These are phyloP conservation scores for Mythimna ferrago DNA, from an alignment of 2,888 invertebrate species.

Conservation along the genomic window DNA sequence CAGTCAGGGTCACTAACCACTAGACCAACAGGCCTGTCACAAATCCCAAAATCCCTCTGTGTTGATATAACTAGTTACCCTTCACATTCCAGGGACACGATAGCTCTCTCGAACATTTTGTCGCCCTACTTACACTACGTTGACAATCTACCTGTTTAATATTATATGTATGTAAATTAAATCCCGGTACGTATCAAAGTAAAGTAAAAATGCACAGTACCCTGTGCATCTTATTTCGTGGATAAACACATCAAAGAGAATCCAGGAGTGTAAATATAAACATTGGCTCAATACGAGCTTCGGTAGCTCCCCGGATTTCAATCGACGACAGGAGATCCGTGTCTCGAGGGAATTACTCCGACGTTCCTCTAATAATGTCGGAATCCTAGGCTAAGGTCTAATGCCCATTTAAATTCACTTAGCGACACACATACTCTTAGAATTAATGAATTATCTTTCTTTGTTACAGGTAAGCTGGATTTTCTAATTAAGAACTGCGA, in stretches of 20 bases:
- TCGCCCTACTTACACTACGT: background rate
- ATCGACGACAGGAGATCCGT: slow-evolving; percentile 51
- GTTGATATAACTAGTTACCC: too few relatives aligned
- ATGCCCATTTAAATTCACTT: slow-evolving; percentile 36
- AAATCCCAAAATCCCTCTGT: too few relatives aligned
- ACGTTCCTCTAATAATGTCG: slow-evolving; percentile 38
- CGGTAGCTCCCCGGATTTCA: slow-evolving; percentile 48
- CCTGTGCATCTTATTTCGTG: slow-evolving; percentile 27
- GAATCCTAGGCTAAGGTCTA: slow-evolving; percentile 14
- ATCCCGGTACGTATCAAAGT: background rate
- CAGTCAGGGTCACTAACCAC: too few relatives aligned
- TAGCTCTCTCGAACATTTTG: too few relatives aligned
- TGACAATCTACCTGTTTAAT: background rate
- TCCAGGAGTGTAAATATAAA: slow-evolving; percentile 40
- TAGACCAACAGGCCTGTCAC: too few relatives aligned
- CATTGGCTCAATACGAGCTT: slow-evolving; percentile 27
- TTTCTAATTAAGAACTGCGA: slow-evolving; percentile 25
- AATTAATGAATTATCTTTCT: slow-evolving; percentile 49
- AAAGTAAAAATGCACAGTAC: background rate
- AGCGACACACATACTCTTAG: background rate
- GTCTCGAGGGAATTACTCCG: slow-evolving; percentile 49
- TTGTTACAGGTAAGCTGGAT: slow-evolving; percentile 70
- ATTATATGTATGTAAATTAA: background rate
- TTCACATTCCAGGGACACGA: too few relatives aligned
- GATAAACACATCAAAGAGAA: slow-evolving; percentile 45